phyloP scores from a whole-genome alignment of 2,888 invertebrate species.

The Himalopsyche kuldschensis region DNA sequence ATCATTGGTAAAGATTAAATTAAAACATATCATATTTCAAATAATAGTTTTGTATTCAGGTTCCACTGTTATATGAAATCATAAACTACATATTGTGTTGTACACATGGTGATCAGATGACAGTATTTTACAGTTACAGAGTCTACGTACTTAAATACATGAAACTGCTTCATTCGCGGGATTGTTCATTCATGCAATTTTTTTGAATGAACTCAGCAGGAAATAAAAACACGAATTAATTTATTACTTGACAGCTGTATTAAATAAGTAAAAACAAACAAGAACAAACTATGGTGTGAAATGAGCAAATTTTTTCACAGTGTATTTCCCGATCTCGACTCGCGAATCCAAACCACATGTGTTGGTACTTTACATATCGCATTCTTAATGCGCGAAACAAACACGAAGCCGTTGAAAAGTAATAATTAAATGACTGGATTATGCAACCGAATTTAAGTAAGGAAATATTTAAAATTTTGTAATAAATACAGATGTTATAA shows the following conservation, averaged over 20 bases:
- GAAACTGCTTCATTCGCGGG: not conserved
- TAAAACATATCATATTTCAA: not conserved
- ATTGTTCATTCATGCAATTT: not conserved
- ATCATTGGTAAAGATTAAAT: too few species aligned
- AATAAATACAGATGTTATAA: too few species aligned
- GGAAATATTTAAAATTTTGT: too few species aligned
- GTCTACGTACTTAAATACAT: not conserved
- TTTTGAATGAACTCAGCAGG: slow-evolving; percentile 35
- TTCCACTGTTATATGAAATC: not conserved
- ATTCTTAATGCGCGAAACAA: not conserved
- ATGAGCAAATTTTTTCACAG: slow-evolving; percentile 27
- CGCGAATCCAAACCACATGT: not conserved
- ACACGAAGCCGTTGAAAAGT: not conserved
- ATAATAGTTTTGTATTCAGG: not conserved
- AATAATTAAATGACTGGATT: not conserved
- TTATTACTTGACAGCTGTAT: slow-evolving; percentile 31
- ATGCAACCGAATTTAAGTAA: not conserved
- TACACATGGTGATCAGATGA: not conserved
- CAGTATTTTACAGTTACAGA: not conserved
- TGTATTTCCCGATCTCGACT: not conserved
- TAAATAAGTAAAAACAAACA: slow-evolving; percentile 16
- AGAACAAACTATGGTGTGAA: not conserved
- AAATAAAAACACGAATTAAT: slow-evolving; percentile 37
- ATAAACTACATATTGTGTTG: not conserved
- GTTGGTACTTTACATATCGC: not conserved